phyloP scores from a whole-genome alignment of 2,113 vertebrate species.

The Lepisosteus oculatus region DNA sequence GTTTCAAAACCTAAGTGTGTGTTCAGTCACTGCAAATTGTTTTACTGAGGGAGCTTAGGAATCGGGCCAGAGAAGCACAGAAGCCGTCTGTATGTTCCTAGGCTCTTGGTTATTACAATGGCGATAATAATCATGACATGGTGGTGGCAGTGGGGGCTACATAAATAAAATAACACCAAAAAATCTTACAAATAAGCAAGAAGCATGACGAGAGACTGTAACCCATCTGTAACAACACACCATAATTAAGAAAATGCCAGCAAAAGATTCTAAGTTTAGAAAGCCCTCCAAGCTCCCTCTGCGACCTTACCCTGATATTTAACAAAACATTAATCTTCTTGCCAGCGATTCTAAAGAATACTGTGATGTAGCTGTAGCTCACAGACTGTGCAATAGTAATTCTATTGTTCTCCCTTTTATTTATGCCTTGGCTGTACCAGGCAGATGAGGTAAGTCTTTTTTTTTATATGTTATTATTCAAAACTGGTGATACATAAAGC shows the following conservation, averaged over 20 bases:
- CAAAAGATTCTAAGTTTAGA: conserved; percentile 87
- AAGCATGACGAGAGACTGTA: conserved; percentile 39
- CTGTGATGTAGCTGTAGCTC: conserved; percentile 84
- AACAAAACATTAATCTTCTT: conserved; percentile 99
- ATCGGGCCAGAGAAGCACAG: too few species aligned
- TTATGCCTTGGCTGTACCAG: conserved; percentile 96
- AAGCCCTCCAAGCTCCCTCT: conserved; percentile 79
- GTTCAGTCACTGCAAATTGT: too few species aligned
- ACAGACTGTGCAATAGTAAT: conserved; percentile 88
- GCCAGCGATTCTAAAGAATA: conserved; percentile 96
- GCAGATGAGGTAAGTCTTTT: conserved; percentile 96
- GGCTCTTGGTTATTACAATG: too few species aligned
- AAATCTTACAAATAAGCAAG: conserved; percentile 19
- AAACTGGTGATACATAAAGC: conserved; percentile 96
- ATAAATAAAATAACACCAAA: conserved; percentile 37
- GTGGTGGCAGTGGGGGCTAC: neutral
- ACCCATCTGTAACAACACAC: conserved; percentile 65
- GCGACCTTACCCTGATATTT: conserved; percentile 97
- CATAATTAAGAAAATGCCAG: conserved; percentile 74
- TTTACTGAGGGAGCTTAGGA: too few species aligned
- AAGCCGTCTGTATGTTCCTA: too few species aligned
- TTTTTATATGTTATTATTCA: conserved; percentile 97
- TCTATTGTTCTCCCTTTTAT: conserved; percentile 94
- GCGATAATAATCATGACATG: neutral
- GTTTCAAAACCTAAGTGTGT: too few species aligned